Conservation (phyloP, 2,797 vertebrate genomes). For the Lophotriccus pileatus region DNA sequence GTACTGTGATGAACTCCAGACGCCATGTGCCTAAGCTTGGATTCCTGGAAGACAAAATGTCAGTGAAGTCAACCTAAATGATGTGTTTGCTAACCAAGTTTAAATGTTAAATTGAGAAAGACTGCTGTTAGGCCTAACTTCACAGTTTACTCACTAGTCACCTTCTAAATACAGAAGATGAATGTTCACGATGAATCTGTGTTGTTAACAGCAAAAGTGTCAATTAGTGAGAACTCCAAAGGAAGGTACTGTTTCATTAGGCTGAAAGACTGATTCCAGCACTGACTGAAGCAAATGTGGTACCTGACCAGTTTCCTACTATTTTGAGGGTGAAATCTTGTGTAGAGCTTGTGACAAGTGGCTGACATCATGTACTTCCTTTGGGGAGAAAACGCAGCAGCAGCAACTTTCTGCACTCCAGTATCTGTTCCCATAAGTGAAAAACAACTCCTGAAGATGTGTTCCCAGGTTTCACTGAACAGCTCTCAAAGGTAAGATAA, state of each 20-base stretch:
- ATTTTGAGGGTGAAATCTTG: not conserved
- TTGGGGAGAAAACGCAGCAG: not conserved
- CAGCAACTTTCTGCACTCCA: not conserved
- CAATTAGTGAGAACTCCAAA: not conserved
- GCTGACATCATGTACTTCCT: not conserved
- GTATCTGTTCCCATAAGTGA: not conserved
- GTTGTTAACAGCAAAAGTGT: not conserved
- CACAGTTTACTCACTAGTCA: not conserved
- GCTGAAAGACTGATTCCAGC: not conserved
- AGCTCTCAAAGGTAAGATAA: not conserved
- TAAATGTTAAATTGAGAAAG: not conserved
- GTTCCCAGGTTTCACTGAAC: not conserved
- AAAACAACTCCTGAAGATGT: not conserved
- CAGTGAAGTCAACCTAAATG: not conserved
- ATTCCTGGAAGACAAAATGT: not conserved
- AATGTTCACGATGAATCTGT: not conserved
- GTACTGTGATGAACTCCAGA: not conserved
- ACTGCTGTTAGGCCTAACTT: not conserved
- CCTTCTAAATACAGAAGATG: not conserved
- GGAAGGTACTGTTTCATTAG: not conserved
- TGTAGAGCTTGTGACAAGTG: not conserved
- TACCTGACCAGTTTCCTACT: not conserved
- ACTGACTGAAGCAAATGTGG: not conserved
- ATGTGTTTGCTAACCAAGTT: not conserved
- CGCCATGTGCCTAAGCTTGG: not conserved